Base-by-base conservation (phyloP, 2,797 vertebrate species). In the Hyperoplus immaculatus region DNA sequence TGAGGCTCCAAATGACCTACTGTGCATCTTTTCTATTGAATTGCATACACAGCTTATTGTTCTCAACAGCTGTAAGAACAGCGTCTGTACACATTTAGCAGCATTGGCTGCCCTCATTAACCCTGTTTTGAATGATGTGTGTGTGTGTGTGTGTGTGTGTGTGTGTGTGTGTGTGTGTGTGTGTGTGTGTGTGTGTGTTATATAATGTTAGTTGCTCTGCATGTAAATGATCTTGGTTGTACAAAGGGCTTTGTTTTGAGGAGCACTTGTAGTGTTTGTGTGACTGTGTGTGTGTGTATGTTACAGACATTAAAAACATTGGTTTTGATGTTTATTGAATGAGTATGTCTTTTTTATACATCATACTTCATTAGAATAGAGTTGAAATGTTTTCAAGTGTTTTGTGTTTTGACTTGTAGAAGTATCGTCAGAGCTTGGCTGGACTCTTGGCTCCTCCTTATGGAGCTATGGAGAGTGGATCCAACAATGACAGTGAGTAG, bases 361-460 rank as follows among this genome's bases (percentile, higher is more conserved):
- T 69, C 2, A 41, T 29, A 29, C 29, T 29, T 29, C 29, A 29
- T 29, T 29, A 29, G 29, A 29, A 29, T 29, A 29, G 29, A 29
- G 29, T 29, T 29, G 29, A 29, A 29, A 29, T 29, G 29, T 29
- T 29, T 29, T 29, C 29, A 29, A 29, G 29, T 29, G 29, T 29
- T 47, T 36, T 69, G 58, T 72, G 49, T 75, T 82, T 77, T 78
- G 36, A 69, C 16, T 78, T 83, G 60, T 60, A 99, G 97, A 98
- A 98, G 94, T 98, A 97, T 86, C 97, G 97, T 84, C 97, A 98
- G 84, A 98, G 97, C 84, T 96, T 99, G 95, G 97, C 97, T 90
- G 97, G 96, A 91, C 96, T 98, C 78, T 93, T 99, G 93, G 97
- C 97, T 89, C 97, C 97, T 95, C 97, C 97, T 83, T 99, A 99